These are phyloP conservation scores for Platycercus adscitus DNA, from an alignment of 2,113 vertebrate genomes.

Conservation along the genomic window DNA sequence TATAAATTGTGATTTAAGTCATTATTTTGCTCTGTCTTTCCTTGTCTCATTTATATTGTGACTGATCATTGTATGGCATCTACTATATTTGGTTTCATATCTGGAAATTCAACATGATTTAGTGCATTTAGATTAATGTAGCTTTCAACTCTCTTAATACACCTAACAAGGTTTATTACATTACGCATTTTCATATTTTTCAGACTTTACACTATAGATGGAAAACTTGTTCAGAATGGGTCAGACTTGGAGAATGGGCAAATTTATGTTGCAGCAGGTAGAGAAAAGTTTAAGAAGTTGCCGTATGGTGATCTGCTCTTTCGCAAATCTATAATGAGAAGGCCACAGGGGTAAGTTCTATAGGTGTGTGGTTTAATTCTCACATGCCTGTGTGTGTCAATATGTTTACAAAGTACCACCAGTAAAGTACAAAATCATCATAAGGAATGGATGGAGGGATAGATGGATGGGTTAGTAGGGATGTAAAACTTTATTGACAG, in stretches of 20 bases:
- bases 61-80: background rate
- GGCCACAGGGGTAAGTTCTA: conserved; percentile 82
- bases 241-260: conserved; percentile 89
- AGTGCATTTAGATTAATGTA: background rate
- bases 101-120: background rate
- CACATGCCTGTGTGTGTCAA: background rate
- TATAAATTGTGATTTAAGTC: background rate
- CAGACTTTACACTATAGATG: conserved; percentile 91
- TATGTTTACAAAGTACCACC: background rate
- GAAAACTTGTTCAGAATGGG: conserved; percentile 84
- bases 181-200: conserved; percentile 5
- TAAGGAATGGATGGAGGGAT: background rate
- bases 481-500: background rate
- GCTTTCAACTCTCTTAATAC: background rate
- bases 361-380: background rate
- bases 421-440: background rate
- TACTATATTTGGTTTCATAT: background rate
- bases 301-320: conserved; percentile 88
- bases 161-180: background rate
- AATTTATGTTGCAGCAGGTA: conserved; percentile 93
- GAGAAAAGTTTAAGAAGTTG: conserved; percentile 93
- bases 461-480: background rate
- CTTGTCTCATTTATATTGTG: background rate
- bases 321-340: conserved; percentile 80
- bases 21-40: background rate